These are phyloP conservation scores for Chelidonichthys spinosus DNA, from an alignment of 2,797 vertebrate genomes.

Conservation along the genomic window DNA sequence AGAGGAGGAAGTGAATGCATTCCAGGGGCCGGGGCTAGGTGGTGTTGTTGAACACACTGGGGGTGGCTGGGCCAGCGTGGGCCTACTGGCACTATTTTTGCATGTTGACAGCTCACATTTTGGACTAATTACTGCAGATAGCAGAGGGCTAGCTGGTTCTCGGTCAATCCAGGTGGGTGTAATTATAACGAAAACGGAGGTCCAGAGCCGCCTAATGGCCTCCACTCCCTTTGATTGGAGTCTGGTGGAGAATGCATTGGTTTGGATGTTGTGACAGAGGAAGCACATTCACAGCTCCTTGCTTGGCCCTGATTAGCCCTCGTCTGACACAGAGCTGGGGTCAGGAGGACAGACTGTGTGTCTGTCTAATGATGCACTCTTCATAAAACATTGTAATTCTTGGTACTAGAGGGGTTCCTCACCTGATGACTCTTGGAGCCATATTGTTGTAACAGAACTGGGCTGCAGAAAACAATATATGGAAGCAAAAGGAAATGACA, in stretches of 20 bases:
- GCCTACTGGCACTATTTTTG: conserved; percentile 75
- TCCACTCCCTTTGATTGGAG: conserved; percentile 69
- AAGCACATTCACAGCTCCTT: conserved; percentile 44
- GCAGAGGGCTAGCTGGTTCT: conserved; percentile 79
- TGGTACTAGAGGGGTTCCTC: conserved; percentile 12
- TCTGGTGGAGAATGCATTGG: conserved; percentile 54
- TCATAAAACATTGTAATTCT: conserved; percentile 32
- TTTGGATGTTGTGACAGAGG: conserved; percentile 46
- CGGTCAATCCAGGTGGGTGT: conserved; percentile 83
- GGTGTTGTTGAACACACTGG: conserved; percentile 72
- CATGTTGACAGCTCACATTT: conserved; percentile 86
- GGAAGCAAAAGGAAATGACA: not conserved
- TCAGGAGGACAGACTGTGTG: conserved; percentile 40
- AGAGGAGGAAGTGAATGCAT: conserved; percentile 75
- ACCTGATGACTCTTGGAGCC: conserved; percentile 9
- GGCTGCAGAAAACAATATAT: not conserved
- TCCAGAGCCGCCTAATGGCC: conserved; percentile 76
- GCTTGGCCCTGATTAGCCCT: conserved; percentile 64
- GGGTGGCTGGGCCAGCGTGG: conserved; percentile 60
- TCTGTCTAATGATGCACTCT: conserved; percentile 46
- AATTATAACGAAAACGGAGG: conserved; percentile 83
- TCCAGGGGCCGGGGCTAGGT: conserved; percentile 76
- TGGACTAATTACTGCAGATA: conserved; percentile 86
- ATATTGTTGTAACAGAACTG: not conserved
- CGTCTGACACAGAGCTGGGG: conserved; percentile 34